phyloP scores from a whole-genome alignment of 2,113 vertebrate species.

The Oxygymnocypris stewartii region DNA sequence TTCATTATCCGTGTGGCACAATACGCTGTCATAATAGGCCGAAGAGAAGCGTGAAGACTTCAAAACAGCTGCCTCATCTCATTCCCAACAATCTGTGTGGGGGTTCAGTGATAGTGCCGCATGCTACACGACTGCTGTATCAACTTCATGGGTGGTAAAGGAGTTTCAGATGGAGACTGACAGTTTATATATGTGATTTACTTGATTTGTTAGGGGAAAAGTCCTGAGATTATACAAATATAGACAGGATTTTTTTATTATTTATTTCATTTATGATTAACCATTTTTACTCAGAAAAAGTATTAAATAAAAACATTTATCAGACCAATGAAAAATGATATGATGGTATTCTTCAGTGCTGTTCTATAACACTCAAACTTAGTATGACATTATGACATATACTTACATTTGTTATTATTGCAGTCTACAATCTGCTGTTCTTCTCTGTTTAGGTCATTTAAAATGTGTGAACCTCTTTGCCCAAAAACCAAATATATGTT shows the following conservation, averaged over 20 bases:
- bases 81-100: slow-evolving; percentile 13
- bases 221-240: background rate
- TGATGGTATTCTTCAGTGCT: background rate
- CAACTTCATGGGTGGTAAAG: slow-evolving; percentile 13
- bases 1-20: slow-evolving; percentile 44
- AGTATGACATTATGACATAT: too few relatives aligned
- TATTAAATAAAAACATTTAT: too few relatives aligned
- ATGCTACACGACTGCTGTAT: background rate
- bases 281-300: too few relatives aligned
- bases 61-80: slow-evolving; percentile 27
- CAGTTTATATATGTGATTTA: background rate
- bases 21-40: slow-evolving; percentile 45
- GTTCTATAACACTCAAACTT: too few relatives aligned
- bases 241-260: background rate
- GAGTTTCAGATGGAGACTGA: slow-evolving; percentile 2
- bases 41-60: slow-evolving; percentile 35
- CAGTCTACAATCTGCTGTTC: too few relatives aligned
- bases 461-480: too few relatives aligned
- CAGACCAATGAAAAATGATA: background rate
- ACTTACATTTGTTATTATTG: too few relatives aligned
- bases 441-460: too few relatives aligned
- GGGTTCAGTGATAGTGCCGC: background rate
- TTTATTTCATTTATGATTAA: too few relatives aligned
- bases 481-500: too few relatives aligned
- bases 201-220: background rate